These are phyloP conservation scores for Sebastes dallii DNA, from an alignment of 2,797 vertebrate genomes.

Conservation along the genomic window DNA sequence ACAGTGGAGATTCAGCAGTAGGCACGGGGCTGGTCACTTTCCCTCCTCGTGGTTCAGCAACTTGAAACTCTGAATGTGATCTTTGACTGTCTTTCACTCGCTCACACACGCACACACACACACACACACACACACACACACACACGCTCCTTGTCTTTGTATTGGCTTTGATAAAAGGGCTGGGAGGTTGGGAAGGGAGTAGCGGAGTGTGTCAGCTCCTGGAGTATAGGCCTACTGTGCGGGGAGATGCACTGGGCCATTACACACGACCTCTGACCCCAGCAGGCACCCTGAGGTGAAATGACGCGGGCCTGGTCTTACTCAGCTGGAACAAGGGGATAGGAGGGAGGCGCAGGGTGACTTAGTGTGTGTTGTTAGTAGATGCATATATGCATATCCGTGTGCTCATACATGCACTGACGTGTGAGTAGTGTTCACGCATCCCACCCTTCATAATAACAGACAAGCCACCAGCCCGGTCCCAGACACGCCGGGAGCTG, in stretches of 20 bases:
- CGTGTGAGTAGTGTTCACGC: constrained; percentile 34
- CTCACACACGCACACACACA: constrained; percentile 24
- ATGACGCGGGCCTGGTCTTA: constrained; percentile 82
- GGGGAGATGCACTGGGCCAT: constrained; percentile 84
- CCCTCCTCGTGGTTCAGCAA: constrained; percentile 33
- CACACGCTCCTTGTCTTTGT: constrained; percentile 64
- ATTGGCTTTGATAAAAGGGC: constrained; percentile 67
- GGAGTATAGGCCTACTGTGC: constrained; percentile 83
- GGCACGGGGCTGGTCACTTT: neutral
- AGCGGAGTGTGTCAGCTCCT: constrained; percentile 81
- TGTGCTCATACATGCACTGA: neutral
- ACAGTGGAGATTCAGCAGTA: neutral
- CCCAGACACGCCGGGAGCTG: constrained; percentile 22
- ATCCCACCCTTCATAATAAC: constrained; percentile 45
- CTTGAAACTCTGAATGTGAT: constrained; percentile 43
- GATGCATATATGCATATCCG: constrained; percentile 26
- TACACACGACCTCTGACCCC: constrained; percentile 86
- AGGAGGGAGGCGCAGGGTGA: constrained; percentile 30
- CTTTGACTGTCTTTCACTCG: constrained; percentile 14
- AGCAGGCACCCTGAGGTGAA: constrained; percentile 85
- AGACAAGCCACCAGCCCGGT: neutral
- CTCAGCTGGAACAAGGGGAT: constrained; percentile 81
- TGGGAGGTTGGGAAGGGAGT: constrained; percentile 23
- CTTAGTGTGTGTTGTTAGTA: constrained; percentile 27
- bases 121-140: constrained; percentile 31